Conservation (phyloP, 2,888 invertebrate genomes). For the Calliopum simillimum region DNA sequence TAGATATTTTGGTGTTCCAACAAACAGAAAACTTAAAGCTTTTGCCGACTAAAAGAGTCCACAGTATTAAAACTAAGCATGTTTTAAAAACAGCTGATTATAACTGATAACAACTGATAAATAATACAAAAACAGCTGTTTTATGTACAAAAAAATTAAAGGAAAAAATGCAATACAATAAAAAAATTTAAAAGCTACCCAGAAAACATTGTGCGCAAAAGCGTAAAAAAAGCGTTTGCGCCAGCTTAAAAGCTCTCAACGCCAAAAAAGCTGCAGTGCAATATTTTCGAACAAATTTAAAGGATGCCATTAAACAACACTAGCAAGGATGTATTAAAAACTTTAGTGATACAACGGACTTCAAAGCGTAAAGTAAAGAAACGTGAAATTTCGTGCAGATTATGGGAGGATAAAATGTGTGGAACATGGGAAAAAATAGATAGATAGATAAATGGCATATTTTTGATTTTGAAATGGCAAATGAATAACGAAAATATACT, state of each 20-base stretch:
- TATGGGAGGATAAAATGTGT: not conserved
- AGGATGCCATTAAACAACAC: not conserved
- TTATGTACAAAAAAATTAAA: not conserved
- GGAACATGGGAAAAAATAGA: not conserved
- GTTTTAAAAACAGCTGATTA: slow-evolving; percentile 18
- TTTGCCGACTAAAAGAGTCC: not conserved
- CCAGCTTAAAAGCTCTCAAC: not conserved
- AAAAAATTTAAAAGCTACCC: not conserved
- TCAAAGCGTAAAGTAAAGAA: slow-evolving; percentile 18
- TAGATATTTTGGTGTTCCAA: not conserved
- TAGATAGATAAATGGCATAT: slow-evolving; percentile 10
- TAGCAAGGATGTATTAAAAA: not conserved
- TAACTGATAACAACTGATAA: slow-evolving; percentile 17
- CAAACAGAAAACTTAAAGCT: not conserved
- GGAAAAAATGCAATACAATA: not conserved
- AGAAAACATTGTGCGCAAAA: not conserved
- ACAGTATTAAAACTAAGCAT: not conserved
- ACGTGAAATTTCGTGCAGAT: not conserved
- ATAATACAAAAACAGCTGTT: slow-evolving; percentile 24
- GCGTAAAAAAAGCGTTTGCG: slow-evolving; percentile 23
- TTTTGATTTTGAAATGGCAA: not conserved
- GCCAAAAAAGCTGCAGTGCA: slow-evolving; percentile 1
- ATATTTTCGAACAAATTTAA: not conserved
- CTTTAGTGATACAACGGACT: slow-evolving; percentile 29
- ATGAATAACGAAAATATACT: not conserved